Evolutionary conservation across 2,113 vertebrate species (phyloP), one percentile per base, ranked within the genome.

Genomic region (Platysternon megacephalum): DNA sequence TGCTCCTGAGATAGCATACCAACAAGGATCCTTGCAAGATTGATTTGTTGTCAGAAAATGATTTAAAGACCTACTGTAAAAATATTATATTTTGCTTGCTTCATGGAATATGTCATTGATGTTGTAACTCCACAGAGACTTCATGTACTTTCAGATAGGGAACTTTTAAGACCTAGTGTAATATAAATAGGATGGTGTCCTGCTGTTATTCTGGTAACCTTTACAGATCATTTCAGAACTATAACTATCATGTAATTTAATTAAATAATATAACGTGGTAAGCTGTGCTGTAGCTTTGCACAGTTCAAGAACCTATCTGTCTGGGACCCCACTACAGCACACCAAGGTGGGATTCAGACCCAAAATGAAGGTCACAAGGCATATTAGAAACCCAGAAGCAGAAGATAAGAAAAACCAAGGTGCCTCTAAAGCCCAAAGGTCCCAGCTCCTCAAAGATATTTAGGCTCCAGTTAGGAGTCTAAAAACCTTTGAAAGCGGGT

Each of bases 31-130:
- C 82, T 92, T 92, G 89, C 86, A 91, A 91, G 90, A 96, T 93
- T 93, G 89, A 95, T 97, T 95, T 96, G 88, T 93, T 96, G 92
- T 96, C 92, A 95, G 85, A 95, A 97, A 96, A 89, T 95, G 21
- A 93, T 96, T 93, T 95, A 90, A 93, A 94, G 90, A 56, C 78
- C 1, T 1, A 93, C 86, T 95, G 82, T 95, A 95, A 90, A 95
- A 95, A 93, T 94, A 87, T 84, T 86, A 10, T 89, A 83, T 91
- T 96, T 95, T 93, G 84, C 96, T 76, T 96, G 76, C 87, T 90
- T 87, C 76, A 44, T 26, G 89, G 93, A 93, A 95, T 85, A 80
- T 82, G 82, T 79, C 90, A 83, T 82, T 95, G 85, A 94, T 95
- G 90, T 91, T 95, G 89, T 91, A 93, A 87, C 86, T 95, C 93